Conservation (phyloP, 2,797 vertebrate genomes). For the Molossus alvarezi region DNA sequence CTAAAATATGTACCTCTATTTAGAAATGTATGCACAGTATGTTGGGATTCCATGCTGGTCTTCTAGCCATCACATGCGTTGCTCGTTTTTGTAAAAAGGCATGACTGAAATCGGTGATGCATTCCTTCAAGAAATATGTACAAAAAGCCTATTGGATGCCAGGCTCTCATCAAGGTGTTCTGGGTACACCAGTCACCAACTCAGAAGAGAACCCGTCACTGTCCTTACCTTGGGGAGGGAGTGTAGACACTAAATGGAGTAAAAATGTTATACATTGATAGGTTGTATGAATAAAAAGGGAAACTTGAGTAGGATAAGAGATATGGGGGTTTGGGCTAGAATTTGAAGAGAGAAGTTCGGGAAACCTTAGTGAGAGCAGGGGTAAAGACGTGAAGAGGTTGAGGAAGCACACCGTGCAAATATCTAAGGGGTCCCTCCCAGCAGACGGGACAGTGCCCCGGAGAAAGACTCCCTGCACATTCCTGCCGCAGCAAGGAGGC, state of each 20-base stretch:
- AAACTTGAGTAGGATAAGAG: neutral
- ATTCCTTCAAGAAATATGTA: neutral
- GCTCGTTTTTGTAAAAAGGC: neutral
- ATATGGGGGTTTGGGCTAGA: neutral
- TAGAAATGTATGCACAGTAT: neutral
- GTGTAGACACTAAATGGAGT: neutral
- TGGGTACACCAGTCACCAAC: neutral
- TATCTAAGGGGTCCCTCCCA: neutral
- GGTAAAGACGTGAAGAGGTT: neutral
- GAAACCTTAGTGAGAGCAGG: neutral
- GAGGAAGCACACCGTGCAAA: neutral
- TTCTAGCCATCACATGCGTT: neutral
- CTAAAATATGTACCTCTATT: neutral
- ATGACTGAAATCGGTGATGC: neutral
- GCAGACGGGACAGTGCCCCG: rapidly evolving
- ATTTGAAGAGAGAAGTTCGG: neutral
- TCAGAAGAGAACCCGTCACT: neutral
- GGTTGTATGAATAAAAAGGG: neutral
- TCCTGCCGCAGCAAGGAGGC: neutral
- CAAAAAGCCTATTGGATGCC: neutral
- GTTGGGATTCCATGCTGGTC: constrained; percentile 19
- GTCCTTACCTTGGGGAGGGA: neutral
- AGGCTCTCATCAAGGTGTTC: neutral
- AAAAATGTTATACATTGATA: neutral
- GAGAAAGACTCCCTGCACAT: neutral